phyloP scores from a whole-genome alignment of 1,140 invertebrate genomes.

The Venturia canescens region DNA sequence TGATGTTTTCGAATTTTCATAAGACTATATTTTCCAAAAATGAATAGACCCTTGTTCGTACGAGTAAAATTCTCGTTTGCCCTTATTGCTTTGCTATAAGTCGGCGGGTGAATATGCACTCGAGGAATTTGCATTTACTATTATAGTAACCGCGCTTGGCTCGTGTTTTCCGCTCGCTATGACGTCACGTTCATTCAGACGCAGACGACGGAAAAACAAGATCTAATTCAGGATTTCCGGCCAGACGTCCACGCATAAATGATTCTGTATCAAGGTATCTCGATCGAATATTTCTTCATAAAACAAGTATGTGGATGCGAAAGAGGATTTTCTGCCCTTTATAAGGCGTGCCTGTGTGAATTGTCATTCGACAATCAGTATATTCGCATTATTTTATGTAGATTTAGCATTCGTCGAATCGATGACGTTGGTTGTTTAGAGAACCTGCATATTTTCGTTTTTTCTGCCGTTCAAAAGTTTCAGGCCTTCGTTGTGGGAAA shows the following conservation, averaged over 20 bases:
- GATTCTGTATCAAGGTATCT: conserved; percentile 32
- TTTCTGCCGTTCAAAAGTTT: too few species aligned
- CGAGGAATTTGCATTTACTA: conserved; percentile 59
- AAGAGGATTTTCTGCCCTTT: conserved; percentile 49
- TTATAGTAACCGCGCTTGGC: conserved; percentile 52
- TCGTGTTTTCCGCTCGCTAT: conserved; percentile 45
- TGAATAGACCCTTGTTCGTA: background rate
- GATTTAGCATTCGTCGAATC: too few species aligned
- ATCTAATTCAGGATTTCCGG: conserved; percentile 66
- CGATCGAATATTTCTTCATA: conserved; percentile 36
- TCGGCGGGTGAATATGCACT: conserved; percentile 50
- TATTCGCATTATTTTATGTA: background rate
- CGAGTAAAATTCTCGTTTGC: background rate
- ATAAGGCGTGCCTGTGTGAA: conserved; percentile 50
- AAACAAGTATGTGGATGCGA: conserved; percentile 40
- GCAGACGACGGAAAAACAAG: conserved; percentile 60
- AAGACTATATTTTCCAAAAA: too few species aligned
- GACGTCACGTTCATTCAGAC: conserved; percentile 67
- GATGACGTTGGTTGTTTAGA: background rate
- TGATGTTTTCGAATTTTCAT: background rate
- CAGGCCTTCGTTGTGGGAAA: too few species aligned
- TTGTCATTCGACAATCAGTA: background rate
- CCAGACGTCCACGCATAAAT: conserved; percentile 49
- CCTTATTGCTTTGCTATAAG: background rate
- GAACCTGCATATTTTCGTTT: background rate